These are phyloP conservation scores for Listronotus oregonensis DNA, from an alignment of 1,140 invertebrate genomes.

Conservation along the genomic window DNA sequence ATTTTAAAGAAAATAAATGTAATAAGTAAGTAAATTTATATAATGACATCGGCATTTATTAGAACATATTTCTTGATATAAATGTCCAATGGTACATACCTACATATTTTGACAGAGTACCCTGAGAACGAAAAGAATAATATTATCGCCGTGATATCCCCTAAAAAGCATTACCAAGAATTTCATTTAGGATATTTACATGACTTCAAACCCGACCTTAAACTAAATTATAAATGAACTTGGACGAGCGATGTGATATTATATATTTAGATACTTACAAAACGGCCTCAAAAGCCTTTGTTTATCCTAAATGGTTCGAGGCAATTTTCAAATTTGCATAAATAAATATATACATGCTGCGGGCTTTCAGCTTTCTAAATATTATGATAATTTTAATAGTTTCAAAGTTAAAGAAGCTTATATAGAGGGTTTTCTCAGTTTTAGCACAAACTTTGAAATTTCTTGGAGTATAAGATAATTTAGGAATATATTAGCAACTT, in stretches of 20 bases:
- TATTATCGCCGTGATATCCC: no score
- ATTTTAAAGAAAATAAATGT: no score
- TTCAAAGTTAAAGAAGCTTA: conserved; percentile 27
- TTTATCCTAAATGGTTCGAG: conserved; percentile 24
- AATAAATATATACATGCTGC: conserved; percentile 34
- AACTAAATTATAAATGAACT: conserved; percentile 29
- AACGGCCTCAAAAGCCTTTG: conserved; percentile 27
- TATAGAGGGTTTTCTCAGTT: conserved; percentile 18
- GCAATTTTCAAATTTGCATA: conserved; percentile 38
- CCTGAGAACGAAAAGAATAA: no score
- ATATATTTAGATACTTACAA: conserved; percentile 30
- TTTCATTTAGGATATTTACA: no score
- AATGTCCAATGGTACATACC: no score
- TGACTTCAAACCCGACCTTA: neutral
- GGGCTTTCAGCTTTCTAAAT: conserved; percentile 22
- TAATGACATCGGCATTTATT: no score
- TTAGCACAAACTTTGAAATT: conserved; percentile 25
- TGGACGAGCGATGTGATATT: conserved; percentile 19
- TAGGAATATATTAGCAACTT: conserved; percentile 24
- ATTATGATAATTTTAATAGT: conserved; percentile 40
- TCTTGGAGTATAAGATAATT: conserved; percentile 10
- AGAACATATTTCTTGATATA: no score
- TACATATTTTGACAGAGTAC: no score
- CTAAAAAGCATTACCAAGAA: no score
- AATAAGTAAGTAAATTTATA: no score